Evolutionary conservation across 2,888 invertebrate genomes (phyloP), one percentile per base, ranked within the genome.

Genomic region (Thera britannica): DNA sequence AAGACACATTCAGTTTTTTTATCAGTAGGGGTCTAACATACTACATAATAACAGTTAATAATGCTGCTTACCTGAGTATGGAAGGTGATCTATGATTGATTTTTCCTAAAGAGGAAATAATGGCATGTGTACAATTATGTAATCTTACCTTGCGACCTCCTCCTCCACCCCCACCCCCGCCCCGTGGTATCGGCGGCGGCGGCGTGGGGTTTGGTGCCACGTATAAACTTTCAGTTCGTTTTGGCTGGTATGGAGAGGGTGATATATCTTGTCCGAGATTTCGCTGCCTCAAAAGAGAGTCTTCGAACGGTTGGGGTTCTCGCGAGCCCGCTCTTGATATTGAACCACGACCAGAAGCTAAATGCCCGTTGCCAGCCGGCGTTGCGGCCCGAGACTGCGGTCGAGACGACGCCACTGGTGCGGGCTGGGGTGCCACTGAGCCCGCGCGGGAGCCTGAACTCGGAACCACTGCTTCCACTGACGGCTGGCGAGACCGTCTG

Each of bases 141-240:
- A 11, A 7, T 44, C 65, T 83, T 80, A 93, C 93, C 88, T 92
- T 92, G 58, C 94, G 90, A 64, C 93, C 94, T 60, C 87, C 92
- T 72, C 84, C 83, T 57, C 89, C 91, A 8, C 87, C 86, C 41
- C 89, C 87, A 7, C 88, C 93, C 46, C 88, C 87, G 8, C 88
- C 93, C 46, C 88, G 93, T 44, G 90, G 84, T 58, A 83, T 83
- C 71, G 94, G 83, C 70, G 94, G 93, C 35, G 93, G 92, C 62
- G 95, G 94, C 66, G 86, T 83, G 49, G 90, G 87, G 74, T 85
- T 88, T 74, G 83, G 93, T 48, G 94, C 84, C 79, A 97, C 96
- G 90, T 96, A 98, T 79, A 98, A 94, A 86, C 98, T 98, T 91
- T 98, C 98, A 73, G 98, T 98, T 82, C 98, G 95, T 90, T 98